Conservation (phyloP, 2,113 vertebrate genomes). For the Panthera tigris region DNA sequence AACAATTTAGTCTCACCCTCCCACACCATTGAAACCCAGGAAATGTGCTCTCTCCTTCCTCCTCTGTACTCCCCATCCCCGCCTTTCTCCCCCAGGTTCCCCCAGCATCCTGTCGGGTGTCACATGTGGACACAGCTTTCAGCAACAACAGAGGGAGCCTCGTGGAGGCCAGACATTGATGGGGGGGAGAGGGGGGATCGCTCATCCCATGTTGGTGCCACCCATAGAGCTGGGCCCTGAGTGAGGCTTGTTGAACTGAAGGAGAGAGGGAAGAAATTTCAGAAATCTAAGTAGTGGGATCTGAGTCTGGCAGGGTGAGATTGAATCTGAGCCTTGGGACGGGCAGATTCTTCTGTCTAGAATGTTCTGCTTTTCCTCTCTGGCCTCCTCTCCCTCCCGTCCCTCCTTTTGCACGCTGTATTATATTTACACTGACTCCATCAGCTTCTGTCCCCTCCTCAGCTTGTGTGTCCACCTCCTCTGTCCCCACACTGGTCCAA, state of each 20-base stretch:
- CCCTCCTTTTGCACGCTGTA: too few relatives aligned
- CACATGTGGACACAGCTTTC: not conserved
- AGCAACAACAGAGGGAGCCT: not conserved
- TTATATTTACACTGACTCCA: not conserved
- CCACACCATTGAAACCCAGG: not conserved
- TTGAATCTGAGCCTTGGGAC: not conserved
- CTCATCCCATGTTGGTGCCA: not conserved
- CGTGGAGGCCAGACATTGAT: not conserved
- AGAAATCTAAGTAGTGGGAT: not conserved
- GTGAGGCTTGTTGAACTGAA: not conserved
- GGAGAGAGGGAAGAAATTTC: not conserved
- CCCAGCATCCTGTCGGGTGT: accelerated
- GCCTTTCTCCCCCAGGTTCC: not conserved
- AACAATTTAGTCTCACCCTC: not conserved
- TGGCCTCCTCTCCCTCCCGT: not conserved
- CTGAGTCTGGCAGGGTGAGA: not conserved
- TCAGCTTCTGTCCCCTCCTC: not conserved
- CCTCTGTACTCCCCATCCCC: accelerated
- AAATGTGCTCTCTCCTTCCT: not conserved
- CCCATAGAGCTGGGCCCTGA: not conserved
- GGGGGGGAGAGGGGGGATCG: accelerated
- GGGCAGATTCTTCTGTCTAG: not conserved
- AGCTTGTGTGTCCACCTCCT: not conserved
- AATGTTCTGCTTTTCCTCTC: not conserved
- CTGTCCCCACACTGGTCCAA: not conserved